Base-by-base conservation (phyloP, 2,888 invertebrate genomes). In the Portevinia maculata region DNA sequence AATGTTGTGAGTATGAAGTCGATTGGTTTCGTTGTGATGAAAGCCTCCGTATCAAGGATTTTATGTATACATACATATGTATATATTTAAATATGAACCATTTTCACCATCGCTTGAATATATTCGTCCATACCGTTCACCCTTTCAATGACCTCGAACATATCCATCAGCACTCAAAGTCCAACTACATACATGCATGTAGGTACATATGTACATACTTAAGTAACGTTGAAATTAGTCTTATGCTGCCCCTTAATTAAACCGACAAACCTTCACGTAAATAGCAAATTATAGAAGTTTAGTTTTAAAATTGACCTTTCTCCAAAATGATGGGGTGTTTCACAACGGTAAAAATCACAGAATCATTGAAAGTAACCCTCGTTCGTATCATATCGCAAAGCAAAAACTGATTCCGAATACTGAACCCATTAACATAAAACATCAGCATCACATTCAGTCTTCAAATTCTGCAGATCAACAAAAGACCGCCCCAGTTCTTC, bases 401-500 rank as follows among this genome's bases (percentile, higher is more conserved):
- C 34, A 46, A 19, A 39, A 39, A 19, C 55, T 32, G 41, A 64
- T 37, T 71, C 19, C 1, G 46, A 71, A 59, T 46, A 67, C 67
- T 48, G 15, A 73, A 67, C 60, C 69, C 74, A 79, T 74, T 74
- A 74, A 64, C 79, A 79, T 79, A 79, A 69, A 79, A 62, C 62
- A 69, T 59, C 59, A 79, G 57, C 62, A 69, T 59, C 59, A 62
- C 37, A 65, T 55, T 53, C 60, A 67, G 74, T 69, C 44, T 19
- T 17, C 19, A 17, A 44, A 19, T 19, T 44, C 57, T 17, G 67
- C 57, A 69, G 55, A 64, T 59, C 74, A 50, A 69, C 74, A 79
- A 74, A 60, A 74, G 73, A 39, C 50, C 74, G 74, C 57, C 74
- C 74, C 41, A 79, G 50, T 62, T 57, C 46, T 17, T 4, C 34